Evolutionary conservation across 2,888 invertebrate species (phyloP).

Genomic region (Eurytoma californica): DNA sequence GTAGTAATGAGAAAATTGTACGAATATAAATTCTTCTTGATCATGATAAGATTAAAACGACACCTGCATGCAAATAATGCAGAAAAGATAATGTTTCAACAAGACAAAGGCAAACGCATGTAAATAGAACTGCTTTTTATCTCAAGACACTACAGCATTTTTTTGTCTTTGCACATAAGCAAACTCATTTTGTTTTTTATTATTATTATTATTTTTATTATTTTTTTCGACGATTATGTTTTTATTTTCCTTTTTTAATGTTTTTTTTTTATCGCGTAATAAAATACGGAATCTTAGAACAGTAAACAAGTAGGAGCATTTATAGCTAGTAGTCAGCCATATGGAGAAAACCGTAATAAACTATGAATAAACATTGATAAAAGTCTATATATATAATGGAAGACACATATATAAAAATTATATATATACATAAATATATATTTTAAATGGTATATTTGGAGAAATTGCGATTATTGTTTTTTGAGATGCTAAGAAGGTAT

Average conservation of each 20-base stretch:
- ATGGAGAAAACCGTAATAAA: conserved; percentile 68
- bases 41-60: conserved; percentile 34
- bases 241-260: conserved; percentile 53
- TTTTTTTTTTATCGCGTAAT: conserved; percentile 54
- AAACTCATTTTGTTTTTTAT: conserved; percentile 45
- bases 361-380: conserved; percentile 68
- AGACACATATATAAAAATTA: conserved; percentile 57
- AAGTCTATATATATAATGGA: conserved; percentile 66
- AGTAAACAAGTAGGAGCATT: conserved; percentile 65
- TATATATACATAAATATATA: conserved; percentile 67
- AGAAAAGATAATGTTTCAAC: conserved; percentile 40
- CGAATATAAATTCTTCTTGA: conserved; percentile 39
- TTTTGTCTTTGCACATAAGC: conserved; percentile 54
- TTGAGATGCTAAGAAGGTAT: conserved; percentile 60
- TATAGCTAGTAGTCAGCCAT: conserved; percentile 71
- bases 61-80: conserved; percentile 39
- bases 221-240: conserved; percentile 48
- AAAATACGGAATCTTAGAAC: conserved; percentile 55
- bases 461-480: conserved; percentile 65
- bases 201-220: conserved; percentile 56
- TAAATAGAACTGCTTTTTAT: conserved; percentile 55
- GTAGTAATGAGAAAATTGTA: conserved; percentile 14
- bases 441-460: conserved; percentile 70
- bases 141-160: conserved; percentile 51
- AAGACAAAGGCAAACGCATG: conserved; percentile 48